Base-by-base conservation (phyloP, 2,888 invertebrate genomes). In the Andrena bicolor region DNA sequence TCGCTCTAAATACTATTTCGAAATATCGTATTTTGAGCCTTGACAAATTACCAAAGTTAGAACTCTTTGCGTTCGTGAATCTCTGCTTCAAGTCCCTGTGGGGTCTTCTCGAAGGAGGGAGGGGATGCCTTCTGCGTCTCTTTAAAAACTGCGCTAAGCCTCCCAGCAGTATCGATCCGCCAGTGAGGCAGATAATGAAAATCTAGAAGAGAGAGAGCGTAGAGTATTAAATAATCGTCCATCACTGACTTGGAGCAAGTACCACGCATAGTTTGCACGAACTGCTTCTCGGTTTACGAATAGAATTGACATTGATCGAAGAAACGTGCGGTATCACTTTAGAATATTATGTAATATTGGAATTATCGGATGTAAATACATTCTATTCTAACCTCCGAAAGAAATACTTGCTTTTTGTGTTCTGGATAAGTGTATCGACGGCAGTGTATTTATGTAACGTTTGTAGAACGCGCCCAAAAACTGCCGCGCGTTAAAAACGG, bases 121-220 rank as follows among this genome's bases (percentile, higher is more conserved):
- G 86, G 20, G 93, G 92, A 83, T 91, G 92, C 80, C 93, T 90
- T 86, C 94, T 86, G 78, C 96, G 95, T 74, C 98, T 95, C 65
- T 97, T 96, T 89, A 98, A 94, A 93, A 97, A 97, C 88, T 97
- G 96, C 58, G 98, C 97, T 41, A 98, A 94, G 10, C 98, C 96
- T 53, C 97, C 97, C 58, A 98, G 95, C n/a, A 98, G 94, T 8
- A 97, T 96, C 26, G 98, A 96, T 91, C 98, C 97, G 53, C 97
- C 96, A 68, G 97, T 96, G 85, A 97, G 95, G 84, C 97, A 96
- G 92, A 97, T 95, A 90, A 97, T 94, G 76, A 97, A 95, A 78
- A 97, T 95, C 97, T 97, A 90, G 10, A 76, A 70, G 26, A 69
- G 71, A 69, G 71, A 61, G 68, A 65, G 41, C 32, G 74, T 48